These are phyloP conservation scores for Rhabditoides inermis DNA, from an alignment of 2,888 invertebrate species.

Conservation along the genomic window DNA sequence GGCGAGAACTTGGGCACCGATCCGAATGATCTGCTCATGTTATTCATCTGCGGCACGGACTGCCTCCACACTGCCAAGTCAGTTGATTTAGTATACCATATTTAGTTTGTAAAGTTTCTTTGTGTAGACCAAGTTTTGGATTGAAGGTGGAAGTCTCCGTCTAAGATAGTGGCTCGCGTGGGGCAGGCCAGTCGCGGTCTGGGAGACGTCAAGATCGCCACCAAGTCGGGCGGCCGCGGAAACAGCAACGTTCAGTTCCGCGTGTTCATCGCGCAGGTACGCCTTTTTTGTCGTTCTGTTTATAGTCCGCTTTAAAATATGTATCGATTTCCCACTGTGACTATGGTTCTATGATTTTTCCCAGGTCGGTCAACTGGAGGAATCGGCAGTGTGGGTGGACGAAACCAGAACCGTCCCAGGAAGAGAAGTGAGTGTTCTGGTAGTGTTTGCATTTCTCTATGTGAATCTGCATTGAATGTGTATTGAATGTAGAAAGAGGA, in stretches of 20 bases:
- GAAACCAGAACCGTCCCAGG: constrained; percentile 65
- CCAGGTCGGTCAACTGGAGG: constrained; percentile 71
- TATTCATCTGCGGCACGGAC: constrained; percentile 89
- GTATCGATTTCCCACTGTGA: no score
- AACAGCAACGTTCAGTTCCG: constrained; percentile 69
- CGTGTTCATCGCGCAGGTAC: constrained; percentile 28
- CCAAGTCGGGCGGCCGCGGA: constrained; percentile 75
- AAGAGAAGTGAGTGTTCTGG: constrained; percentile 23
- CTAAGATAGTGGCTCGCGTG: constrained; percentile 89
- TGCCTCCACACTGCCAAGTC: constrained; percentile 73
- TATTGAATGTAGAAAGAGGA: no score
- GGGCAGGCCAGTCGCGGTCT: constrained; percentile 76
- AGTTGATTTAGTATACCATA: not conserved
- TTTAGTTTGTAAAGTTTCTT: not conserved
- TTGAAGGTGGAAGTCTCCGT: constrained; percentile 86
- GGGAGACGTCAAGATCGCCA: constrained; percentile 74
- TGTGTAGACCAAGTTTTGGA: not conserved
- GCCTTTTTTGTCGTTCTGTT: no score
- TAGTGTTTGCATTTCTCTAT: no score
- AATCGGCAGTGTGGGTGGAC: constrained; percentile 96
- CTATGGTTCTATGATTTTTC: no score
- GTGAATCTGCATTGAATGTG: no score
- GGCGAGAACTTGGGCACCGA: constrained; percentile 83
- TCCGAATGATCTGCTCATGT: constrained; percentile 67
- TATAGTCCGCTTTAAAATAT: no score